Percentiles rank a stretch among this genome's conserved stretches.
Evolutionary conservation across 2,113 vertebrate genomes (phyloP).

Genomic region (Coregonus clupeaformis): DNA sequence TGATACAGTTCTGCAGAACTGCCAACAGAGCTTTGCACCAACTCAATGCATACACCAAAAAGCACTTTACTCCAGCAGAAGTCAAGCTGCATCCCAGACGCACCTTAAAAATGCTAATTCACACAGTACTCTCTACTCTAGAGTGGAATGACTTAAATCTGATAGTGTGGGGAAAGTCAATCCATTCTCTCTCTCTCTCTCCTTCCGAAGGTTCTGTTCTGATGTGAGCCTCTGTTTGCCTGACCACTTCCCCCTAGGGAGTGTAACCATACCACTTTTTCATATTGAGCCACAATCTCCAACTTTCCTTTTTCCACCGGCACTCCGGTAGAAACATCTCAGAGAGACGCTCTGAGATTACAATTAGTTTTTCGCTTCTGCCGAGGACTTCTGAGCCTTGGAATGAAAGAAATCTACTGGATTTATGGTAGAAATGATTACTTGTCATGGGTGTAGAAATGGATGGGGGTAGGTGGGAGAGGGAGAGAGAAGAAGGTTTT

Average conservation of each 20-base stretch:
- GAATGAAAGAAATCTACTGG: slow-evolving; percentile 68
- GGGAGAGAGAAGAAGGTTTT: slow-evolving; percentile 56
- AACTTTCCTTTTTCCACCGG: slow-evolving; percentile 66
- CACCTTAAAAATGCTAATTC: slow-evolving; percentile 35
- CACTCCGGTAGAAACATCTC: slow-evolving; percentile 64
- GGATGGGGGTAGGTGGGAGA: slow-evolving; percentile 46
- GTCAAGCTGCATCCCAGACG: slow-evolving; percentile 8
- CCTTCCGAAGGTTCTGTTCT: slow-evolving; percentile 36
- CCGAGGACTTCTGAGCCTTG: slow-evolving; percentile 64
- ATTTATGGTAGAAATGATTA: slow-evolving; percentile 75
- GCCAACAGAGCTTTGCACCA: too few relatives aligned
- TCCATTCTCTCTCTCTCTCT: not conserved
- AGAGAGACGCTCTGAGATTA: slow-evolving; percentile 68
- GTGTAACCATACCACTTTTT: slow-evolving; percentile 7
- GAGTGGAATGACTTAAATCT: slow-evolving; percentile 50
- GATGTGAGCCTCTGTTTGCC: slow-evolving; percentile 61
- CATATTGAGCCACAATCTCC: slow-evolving; percentile 64
- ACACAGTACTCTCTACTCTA: slow-evolving; percentile 28
- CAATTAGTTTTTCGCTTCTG: slow-evolving; percentile 66
- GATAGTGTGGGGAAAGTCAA: slow-evolving; percentile 51
- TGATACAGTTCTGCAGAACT: too few relatives aligned
- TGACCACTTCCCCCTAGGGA: slow-evolving; percentile 43
- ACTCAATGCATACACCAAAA: slow-evolving; percentile 28
- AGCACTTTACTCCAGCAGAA: slow-evolving; percentile 43
- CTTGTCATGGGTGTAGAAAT: slow-evolving; percentile 74